phyloP scores from a whole-genome alignment of 2,113 vertebrate genomes.

The Malurus alboscapulatus region DNA sequence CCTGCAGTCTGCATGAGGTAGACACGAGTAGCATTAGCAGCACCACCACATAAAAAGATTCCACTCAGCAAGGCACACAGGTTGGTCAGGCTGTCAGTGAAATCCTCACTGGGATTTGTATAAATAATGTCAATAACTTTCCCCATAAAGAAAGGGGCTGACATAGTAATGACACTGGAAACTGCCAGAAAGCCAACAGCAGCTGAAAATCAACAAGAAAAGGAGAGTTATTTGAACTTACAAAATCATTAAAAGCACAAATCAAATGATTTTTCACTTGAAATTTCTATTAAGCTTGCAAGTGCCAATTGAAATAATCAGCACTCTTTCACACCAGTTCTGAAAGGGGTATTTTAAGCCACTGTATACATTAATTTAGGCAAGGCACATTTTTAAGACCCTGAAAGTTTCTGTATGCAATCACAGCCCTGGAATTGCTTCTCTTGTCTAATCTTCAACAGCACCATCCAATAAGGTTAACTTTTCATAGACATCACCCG shows the following conservation, averaged over 20 bases:
- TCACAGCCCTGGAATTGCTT: background rate
- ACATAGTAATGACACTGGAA: conserved; percentile 96
- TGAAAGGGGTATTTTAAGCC: background rate
- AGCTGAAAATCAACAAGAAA: conserved; percentile 72
- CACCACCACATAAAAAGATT: conserved; percentile 89
- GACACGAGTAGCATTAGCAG: conserved; percentile 88
- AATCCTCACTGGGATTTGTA: conserved; percentile 73
- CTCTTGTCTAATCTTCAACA: background rate
- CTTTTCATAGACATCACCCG: background rate
- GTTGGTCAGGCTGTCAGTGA: conserved; percentile 75
- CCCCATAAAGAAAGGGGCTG: conserved; percentile 92
- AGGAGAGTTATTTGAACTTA: background rate
- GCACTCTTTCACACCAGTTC: background rate
- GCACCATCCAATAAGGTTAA: background rate
- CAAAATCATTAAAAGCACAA: background rate
- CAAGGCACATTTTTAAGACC: background rate
- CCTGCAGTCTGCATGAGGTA: conserved; percentile 97
- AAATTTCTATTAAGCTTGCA: background rate
- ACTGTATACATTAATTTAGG: background rate
- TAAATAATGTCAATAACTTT: conserved; percentile 94
- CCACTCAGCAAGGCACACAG: conserved; percentile 85
- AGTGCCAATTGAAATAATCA: background rate
- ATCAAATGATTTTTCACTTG: background rate
- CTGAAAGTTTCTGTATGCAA: background rate
- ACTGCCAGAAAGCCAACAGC: conserved; percentile 89